Percentiles rank a stretch among this genome's conserved stretches.
These are phyloP conservation scores for Agrotis ipsilon DNA, from an alignment of 2,888 invertebrate genomes.

Conservation along the genomic window DNA sequence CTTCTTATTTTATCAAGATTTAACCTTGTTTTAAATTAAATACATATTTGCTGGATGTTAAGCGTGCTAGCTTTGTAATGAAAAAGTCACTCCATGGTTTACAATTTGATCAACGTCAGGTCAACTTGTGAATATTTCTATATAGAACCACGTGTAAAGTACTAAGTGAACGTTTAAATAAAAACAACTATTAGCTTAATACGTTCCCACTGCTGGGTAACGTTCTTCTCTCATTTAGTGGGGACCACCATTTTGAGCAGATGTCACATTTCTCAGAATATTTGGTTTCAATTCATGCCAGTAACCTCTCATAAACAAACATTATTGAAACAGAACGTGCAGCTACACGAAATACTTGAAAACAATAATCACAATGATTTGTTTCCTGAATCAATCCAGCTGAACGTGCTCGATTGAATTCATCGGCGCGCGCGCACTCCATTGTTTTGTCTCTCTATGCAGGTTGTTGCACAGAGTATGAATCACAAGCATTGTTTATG, in stretches of 20 bases:
- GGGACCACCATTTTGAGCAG: too few relatives aligned
- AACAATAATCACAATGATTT: constrained; percentile 28
- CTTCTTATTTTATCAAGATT: constrained; percentile 24
- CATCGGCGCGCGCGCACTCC: constrained; percentile 38
- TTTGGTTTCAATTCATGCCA: neutral
- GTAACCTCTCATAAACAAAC: neutral
- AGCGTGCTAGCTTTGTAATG: neutral
- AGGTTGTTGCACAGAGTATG: constrained; percentile 48
- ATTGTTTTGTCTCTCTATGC: constrained; percentile 56
- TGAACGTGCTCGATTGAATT: constrained; percentile 51
- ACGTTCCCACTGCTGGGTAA: neutral
- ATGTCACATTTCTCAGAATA: neutral
- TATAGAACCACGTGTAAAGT: too few relatives aligned
- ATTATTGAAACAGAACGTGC: constrained; percentile 4
- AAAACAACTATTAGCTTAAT: neutral
- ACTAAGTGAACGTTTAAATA: neutral
- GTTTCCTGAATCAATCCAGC: constrained; percentile 49
- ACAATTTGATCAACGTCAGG: neutral
- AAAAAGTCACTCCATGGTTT: neutral
- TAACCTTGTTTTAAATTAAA: constrained; percentile 14
- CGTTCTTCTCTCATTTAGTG: neutral
- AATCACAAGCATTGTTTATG: constrained; percentile 51
- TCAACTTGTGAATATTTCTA: neutral
- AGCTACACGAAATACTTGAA: constrained; percentile 36
- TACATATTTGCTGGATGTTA: constrained; percentile 1